These are phyloP conservation scores for Bovichtus diacanthus DNA, from an alignment of 2,797 vertebrate genomes.

Conservation along the genomic window DNA sequence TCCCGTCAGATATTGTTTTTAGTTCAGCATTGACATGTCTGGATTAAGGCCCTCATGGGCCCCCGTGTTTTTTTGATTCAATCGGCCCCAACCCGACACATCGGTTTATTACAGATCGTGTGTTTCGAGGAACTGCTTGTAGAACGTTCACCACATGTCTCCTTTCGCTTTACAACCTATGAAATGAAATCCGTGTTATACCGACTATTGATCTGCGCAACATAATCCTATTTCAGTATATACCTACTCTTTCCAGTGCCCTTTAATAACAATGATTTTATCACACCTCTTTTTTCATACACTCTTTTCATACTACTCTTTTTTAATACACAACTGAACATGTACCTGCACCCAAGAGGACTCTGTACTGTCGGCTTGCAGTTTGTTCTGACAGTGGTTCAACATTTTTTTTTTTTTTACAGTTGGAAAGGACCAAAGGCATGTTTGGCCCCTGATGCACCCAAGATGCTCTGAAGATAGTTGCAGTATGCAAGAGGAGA, in stretches of 20 bases:
- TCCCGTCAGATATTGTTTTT: too few relatives aligned
- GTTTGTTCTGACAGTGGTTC: background rate
- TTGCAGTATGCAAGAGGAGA: constrained; percentile 10
- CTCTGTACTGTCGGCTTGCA: background rate
- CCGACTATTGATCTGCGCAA: background rate
- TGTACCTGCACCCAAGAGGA: background rate
- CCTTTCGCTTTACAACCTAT: background rate
- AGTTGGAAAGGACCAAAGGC: background rate
- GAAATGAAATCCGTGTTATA: background rate
- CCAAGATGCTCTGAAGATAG: background rate
- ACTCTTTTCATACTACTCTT: background rate
- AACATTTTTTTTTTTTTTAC: background rate
- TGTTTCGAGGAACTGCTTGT: background rate
- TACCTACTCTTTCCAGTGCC: background rate
- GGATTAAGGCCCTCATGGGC: background rate
- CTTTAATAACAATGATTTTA: background rate
- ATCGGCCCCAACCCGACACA: background rate
- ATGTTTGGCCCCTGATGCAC: background rate
- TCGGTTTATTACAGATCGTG: background rate
- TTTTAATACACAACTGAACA: background rate
- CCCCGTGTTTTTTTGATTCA: background rate
- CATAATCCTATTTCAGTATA: background rate
- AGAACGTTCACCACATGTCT: background rate
- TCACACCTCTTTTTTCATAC: background rate
- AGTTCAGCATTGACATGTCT: background rate